A percentile compares a stretch with the other conserved stretches of the same genome.
Evolutionary conservation across 1,140 invertebrate species (phyloP).

Genomic region (Ylistrum balloti): DNA sequence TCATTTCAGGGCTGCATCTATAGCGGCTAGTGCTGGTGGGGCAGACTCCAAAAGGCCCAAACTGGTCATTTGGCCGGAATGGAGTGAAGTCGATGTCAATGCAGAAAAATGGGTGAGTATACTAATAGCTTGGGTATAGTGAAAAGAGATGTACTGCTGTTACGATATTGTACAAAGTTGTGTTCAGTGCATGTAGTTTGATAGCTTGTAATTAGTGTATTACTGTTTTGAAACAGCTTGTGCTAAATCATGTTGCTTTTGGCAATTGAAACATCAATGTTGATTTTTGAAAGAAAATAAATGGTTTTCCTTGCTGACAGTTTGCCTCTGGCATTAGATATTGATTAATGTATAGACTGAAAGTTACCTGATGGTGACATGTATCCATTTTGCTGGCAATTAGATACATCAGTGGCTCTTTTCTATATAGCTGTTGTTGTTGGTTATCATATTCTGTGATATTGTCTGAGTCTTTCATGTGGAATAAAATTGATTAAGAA

Average conservation of each 20-base stretch:
- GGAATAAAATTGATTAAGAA: no score
- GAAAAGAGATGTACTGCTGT: neutral
- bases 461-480: neutral
- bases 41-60: conserved; percentile 75
- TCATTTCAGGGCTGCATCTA: conserved; percentile 77
- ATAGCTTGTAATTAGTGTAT: neutral
- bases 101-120: conserved; percentile 82
- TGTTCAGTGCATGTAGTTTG: no score
- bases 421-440: neutral
- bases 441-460: neutral
- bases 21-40: conserved; percentile 76
- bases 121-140: neutral
- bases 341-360: neutral
- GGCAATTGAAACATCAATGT: neutral
- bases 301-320: no score
- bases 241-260: neutral
- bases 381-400: no score
- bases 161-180: no score
- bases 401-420: neutral
- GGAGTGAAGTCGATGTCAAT: conserved; percentile 82
- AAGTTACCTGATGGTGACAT: neutral
- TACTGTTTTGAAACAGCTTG: neutral
- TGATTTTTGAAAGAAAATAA: neutral
- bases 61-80: conserved; percentile 81
- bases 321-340: neutral